Evolutionary conservation across 2,113 vertebrate species (phyloP), one percentile per base, ranked within the genome.

Genomic region (Poeciliopsis retropinna): DNA sequence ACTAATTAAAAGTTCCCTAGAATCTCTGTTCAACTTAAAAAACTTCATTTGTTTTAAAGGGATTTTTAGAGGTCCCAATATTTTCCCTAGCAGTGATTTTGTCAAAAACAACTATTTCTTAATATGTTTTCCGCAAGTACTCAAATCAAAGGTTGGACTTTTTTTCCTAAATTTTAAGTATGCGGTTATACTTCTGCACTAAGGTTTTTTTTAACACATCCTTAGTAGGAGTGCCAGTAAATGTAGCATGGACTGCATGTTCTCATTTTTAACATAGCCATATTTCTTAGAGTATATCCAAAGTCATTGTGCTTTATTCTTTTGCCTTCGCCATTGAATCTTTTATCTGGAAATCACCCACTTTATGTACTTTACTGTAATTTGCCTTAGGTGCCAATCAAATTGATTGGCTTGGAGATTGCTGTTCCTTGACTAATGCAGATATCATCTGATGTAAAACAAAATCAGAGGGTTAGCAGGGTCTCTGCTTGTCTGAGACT

Each of bases 301-400:
- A 1, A 13, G 12, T 57, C 10, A 3, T 3, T 51, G 3, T 37
- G 22, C 29, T 57, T 25, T 34, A 14, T 31, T 9, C 31, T 28
- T 2, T 31, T 57, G 34, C 17, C 54, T 22, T 47, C 29, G 9
- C 7, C 30, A 41, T 41, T 25, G 15, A 19, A 12, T 34, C 31
- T 25, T 64, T 22, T 17, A 28, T 41, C 25, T 28, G 37, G n/a
- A 28, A 28, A 13, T 28, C 13, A 28, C 64, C 14, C 27, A 67
- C 76, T 39, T 75, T 32, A 47, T 25, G 68, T 32, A 12, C 5
- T 39, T 51, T 65, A 31, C 60, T 67, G 32, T 57, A 60, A 31
- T 63, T 73, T 78, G 22, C 63, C 60, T 76, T 54, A 75, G 62
- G 80, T 82, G 85, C 65, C 81, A 89, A 51, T 91, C 88, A 89